Conservation (phyloP, 2,888 invertebrate genomes). For the Aspidiotus destructor region DNA sequence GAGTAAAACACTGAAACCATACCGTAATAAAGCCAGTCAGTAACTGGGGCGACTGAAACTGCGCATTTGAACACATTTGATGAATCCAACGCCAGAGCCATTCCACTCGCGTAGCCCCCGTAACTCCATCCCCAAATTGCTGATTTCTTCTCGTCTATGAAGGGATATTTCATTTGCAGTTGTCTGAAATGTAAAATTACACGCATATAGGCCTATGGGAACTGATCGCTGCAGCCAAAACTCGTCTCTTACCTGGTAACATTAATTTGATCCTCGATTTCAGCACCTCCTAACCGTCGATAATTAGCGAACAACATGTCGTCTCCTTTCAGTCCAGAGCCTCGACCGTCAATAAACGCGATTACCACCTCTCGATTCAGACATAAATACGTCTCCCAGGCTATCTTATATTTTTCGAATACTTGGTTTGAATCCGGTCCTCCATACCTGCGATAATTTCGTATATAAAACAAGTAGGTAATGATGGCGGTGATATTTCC, state of each 20-base stretch:
- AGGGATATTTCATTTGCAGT: constrained; percentile 55
- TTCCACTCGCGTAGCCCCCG: constrained; percentile 86
- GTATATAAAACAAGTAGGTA: neutral
- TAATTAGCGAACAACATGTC: constrained; percentile 72
- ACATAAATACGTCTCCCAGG: constrained; percentile 81
- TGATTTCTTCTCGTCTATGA: constrained; percentile 67
- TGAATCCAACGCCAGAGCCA: constrained; percentile 70
- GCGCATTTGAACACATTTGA: constrained; percentile 79
- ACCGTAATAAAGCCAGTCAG: constrained; percentile 95
- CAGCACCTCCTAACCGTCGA: constrained; percentile 73
- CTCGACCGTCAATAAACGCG: constrained; percentile 81
- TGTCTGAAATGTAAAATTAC: constrained; percentile 44
- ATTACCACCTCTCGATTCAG: constrained; percentile 76
- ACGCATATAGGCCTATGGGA: neutral
- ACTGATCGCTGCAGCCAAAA: neutral
- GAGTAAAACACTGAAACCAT: neutral
- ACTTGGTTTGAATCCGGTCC: constrained; percentile 85
- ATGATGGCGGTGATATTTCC: neutral
- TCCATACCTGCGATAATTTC: constrained; percentile 57
- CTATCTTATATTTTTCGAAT: constrained; percentile 66
- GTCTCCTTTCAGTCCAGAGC: constrained; percentile 78
- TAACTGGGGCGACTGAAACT: constrained; percentile 90
- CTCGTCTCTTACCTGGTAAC: constrained; percentile 56
- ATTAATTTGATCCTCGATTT: constrained; percentile 82
- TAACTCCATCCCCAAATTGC: constrained; percentile 99